These are phyloP conservation scores for Phragmatobia fuliginosa DNA, from an alignment of 2,888 invertebrate species.

Conservation along the genomic window DNA sequence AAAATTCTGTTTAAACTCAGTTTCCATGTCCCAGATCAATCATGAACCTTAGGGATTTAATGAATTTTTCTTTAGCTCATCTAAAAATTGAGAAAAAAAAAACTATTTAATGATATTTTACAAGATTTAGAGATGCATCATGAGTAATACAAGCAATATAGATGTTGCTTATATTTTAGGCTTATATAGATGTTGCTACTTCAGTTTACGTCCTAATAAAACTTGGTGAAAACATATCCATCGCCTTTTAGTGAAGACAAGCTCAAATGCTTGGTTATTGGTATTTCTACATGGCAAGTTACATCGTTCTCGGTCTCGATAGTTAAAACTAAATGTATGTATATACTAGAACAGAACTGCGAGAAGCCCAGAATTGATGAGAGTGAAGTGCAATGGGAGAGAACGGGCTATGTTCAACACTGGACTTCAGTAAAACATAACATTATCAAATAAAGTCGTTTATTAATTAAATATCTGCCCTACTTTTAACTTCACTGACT, in stretches of 20 bases:
- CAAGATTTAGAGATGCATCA: not conserved
- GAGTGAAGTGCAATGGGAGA: too few relatives aligned
- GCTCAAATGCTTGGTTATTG: not conserved
- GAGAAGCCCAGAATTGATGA: too few relatives aligned
- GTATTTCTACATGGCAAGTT: not conserved
- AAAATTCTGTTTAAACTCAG: conserved; percentile 13
- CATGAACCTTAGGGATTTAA: not conserved
- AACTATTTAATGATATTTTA: not conserved
- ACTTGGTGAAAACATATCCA: not conserved
- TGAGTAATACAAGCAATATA: not conserved
- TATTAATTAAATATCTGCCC: not conserved
- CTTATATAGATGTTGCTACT: not conserved
- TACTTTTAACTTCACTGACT: not conserved
- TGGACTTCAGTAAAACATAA: too few relatives aligned
- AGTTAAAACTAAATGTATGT: not conserved
- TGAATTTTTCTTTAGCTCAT: not conserved
- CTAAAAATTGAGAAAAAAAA: not conserved
- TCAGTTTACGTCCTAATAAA: not conserved
- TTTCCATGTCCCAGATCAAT: not conserved
- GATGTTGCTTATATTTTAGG: too few relatives aligned
- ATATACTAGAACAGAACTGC: too few relatives aligned
- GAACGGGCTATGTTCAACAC: too few relatives aligned
- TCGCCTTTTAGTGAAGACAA: not conserved
- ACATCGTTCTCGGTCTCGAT: not conserved
- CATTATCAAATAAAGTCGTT: not conserved